These are phyloP conservation scores for Urocitellus parryii DNA, from an alignment of 2,113 vertebrate species.

Conservation along the genomic window DNA sequence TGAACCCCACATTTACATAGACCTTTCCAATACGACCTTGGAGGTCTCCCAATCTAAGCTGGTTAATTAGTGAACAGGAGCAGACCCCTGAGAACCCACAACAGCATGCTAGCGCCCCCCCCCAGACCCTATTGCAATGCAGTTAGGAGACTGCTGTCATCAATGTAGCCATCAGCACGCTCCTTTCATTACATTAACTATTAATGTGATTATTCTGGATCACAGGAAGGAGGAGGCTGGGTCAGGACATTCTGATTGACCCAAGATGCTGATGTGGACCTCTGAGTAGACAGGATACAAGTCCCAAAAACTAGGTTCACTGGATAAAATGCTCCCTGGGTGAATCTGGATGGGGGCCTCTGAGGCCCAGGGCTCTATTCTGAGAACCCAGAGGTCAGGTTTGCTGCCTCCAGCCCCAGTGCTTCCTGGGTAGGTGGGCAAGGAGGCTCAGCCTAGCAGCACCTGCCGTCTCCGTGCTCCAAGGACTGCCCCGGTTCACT, in stretches of 20 bases:
- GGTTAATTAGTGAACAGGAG: no score
- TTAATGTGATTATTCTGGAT: background rate
- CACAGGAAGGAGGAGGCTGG: background rate
- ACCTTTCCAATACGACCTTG: background rate
- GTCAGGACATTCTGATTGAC: background rate
- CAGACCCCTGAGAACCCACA: no score
- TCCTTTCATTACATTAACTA: background rate
- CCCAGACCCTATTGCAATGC: no score
- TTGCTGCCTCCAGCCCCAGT: background rate
- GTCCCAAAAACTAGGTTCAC: fast-evolving
- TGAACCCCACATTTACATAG: background rate
- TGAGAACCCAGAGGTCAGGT: background rate
- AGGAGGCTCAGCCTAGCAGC: background rate
- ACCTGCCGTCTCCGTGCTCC: no score
- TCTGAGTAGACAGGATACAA: background rate
- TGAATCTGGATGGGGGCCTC: background rate
- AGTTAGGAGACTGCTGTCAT: no score
- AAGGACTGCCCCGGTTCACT: background rate
- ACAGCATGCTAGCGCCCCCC: no score
- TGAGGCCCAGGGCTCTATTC: background rate
- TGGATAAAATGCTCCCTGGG: background rate
- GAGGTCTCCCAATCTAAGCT: background rate
- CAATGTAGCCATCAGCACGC: background rate
- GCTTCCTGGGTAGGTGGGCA: background rate
- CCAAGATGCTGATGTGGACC: background rate